Base-by-base conservation (phyloP, 2,113 vertebrate genomes). In the Lichenostomus cassidix region DNA sequence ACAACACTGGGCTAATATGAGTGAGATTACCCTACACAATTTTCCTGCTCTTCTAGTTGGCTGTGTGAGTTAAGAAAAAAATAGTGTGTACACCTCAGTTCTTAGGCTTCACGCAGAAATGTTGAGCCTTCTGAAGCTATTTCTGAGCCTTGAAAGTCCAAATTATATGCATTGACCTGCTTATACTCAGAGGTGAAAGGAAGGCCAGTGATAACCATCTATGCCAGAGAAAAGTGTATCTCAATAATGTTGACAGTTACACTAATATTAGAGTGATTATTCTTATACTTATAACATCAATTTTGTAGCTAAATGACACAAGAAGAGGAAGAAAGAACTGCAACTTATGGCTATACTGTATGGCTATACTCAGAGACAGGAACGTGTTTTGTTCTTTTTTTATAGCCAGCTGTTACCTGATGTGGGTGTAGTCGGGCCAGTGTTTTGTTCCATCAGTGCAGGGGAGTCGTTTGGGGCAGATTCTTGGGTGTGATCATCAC, bases 391-490 rank as follows among this genome's bases (percentile, higher is more conserved):
- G 2, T 29, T 56, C 1, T 12, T 18, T 28, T 7, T 15, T 65
- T 70, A 69, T 46, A 80, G 63, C 50, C 90, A 93, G 25, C 23
- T 63, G 63, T 92, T 90, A 97, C 96, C 97, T 94, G 70, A 77
- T 85, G 20, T 56, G 29, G 31, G 28, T 23, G 85, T n/a, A 42
- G 75, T 9, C 0, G 1, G 15, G 33, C 37, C 73, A n/a, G 3
- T 1, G 0, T 53, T 69, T 29, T 58, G 47, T 47, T 56, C 10
- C 1, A 8, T 41, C 12, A 24, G 35, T 18, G 56, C 12, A 3
- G 87, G 42, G 7, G 19, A 1, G 2, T 79, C 58, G 25, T 41
- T 75, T 5, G 9, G 17, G 23, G 10, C 1, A 0, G 15, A 24
- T 8, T 42, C 24, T 29, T n/a, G 91, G 21, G 7, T 44, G 31